Evolutionary conservation across 2,888 invertebrate genomes (phyloP).

Genomic region (Ichneumoninae sp.): DNA sequence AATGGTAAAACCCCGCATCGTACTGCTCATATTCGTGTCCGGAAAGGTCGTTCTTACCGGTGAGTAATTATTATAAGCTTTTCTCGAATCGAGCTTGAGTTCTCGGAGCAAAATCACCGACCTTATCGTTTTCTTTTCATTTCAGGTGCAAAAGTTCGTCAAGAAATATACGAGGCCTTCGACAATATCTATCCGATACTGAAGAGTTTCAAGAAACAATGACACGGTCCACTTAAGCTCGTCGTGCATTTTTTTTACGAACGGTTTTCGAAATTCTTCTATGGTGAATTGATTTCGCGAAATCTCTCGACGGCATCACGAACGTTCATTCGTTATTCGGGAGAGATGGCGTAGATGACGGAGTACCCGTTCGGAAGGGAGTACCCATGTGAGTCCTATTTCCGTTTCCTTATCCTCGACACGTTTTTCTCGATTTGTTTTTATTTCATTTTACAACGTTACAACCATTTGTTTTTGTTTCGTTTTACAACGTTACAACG

Average conservation of each 20-base stretch:
- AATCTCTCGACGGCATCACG: not conserved
- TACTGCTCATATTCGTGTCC: conserved; percentile 98
- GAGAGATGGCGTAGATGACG: conserved; percentile 6
- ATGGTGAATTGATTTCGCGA: conserved; percentile 15
- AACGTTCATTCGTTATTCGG: not conserved
- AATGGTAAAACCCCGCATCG: conserved; percentile 98
- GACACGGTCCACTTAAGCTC: conserved; percentile 64
- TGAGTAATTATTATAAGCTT: conserved; percentile 63
- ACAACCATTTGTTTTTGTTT: not conserved
- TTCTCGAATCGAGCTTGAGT: conserved; percentile 30
- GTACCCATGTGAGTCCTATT: conserved; percentile 25
- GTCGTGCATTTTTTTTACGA: conserved; percentile 39
- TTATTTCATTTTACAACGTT: no score
- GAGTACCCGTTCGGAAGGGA: conserved; percentile 5
- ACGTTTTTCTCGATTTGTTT: conserved; percentile 1
- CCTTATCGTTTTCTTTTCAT: conserved; percentile 41
- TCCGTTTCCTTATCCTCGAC: conserved; percentile 33
- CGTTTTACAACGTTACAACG: no score
- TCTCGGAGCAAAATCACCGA: not conserved
- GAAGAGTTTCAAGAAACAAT: conserved; percentile 95
- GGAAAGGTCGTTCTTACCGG: conserved; percentile 98
- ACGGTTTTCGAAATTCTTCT: conserved; percentile 15
- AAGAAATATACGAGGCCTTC: conserved; percentile 97
- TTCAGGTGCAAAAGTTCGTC: conserved; percentile 94
- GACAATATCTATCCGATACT: conserved; percentile 98